Evolutionary conservation across 1,140 invertebrate genomes (phyloP), one percentile per base, ranked within the genome.

Genomic region (Gryon sp.): DNA sequence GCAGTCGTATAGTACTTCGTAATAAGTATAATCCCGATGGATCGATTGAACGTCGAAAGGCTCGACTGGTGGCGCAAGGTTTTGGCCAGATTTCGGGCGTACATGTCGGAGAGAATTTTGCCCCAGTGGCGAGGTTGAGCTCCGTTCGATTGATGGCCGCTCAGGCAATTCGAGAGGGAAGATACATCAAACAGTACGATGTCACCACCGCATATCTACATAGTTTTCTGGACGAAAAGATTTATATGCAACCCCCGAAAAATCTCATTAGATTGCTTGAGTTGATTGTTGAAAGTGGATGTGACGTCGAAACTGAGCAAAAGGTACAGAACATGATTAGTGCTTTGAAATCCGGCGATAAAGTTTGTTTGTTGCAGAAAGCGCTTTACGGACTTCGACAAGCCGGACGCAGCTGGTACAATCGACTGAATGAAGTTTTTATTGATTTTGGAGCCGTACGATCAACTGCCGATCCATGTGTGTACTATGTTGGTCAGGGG

Each of bases 221-320:
- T 55, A 72, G 76, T 12, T 22, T 57, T 7, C 19, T 84, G n/a
- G 50, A 78, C 6, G 60, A 69, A 40, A 69, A 76, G 36, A 32
- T 83, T 7, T 83, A 74, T 46, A 81, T 85, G 75, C 16, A 80
- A 73, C 74, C 28, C 81, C 82, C 22, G 22, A 24, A 24, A 24
- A 24, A 24, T 7, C 7, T 24, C 3, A 24, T 24, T 24, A 7
- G 22, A 24, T 24, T 24, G 22, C 22, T 24, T 4, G 22, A 24
- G 7, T 24, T 7, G 3, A 24, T 24, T 7, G 22, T 24, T 4
- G 22, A 24, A 24, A 4, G 3, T 4, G 22, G 22, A 4, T 24
- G 22, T 7, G 22, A 24, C 3, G 7, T 4, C 3, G 22, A 24
- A 24, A 24, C 7, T 3, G 22, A 24, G 22, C 3, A 24, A 24